A percentile compares a stretch with the other conserved stretches of the same genome.
These are phyloP conservation scores for Sweltsa coloradensis DNA, from an alignment of 1,140 invertebrate genomes.

Conservation along the genomic window DNA sequence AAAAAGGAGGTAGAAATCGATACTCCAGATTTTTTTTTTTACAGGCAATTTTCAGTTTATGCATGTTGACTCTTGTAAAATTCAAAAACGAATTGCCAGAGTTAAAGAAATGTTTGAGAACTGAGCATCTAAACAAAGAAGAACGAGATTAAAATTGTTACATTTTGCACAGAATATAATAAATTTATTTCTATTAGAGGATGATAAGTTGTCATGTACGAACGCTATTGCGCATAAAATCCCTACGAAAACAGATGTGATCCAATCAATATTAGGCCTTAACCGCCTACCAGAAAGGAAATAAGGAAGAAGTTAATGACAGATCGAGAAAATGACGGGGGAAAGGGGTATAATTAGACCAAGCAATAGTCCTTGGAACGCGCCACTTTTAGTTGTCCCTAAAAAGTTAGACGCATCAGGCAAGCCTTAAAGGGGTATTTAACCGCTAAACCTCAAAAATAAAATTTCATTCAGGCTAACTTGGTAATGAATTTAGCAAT, in stretches of 20 bases:
- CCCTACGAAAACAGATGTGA: slow-evolving; percentile 13
- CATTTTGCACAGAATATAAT: neutral
- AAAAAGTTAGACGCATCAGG: slow-evolving; percentile 23
- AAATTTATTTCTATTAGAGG: neutral
- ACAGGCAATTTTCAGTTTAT: neutral
- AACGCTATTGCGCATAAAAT: slow-evolving; percentile 21
- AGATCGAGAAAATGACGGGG: slow-evolving; percentile 29
- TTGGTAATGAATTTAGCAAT: too few relatives aligned
- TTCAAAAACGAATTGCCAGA: neutral
- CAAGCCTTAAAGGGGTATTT: too few relatives aligned
- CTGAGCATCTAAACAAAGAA: neutral
- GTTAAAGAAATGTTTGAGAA: neutral
- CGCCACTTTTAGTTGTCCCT: slow-evolving; percentile 10
- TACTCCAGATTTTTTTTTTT: neutral
- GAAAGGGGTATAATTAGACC: slow-evolving; percentile 28
- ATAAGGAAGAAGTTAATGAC: slow-evolving; percentile 26
- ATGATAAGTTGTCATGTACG: slow-evolving; percentile 10
- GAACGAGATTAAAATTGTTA: neutral
- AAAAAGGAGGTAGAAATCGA: neutral
- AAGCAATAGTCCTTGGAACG: slow-evolving; percentile 15
- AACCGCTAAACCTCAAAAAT: too few relatives aligned
- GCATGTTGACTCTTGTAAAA: neutral
- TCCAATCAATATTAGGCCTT: slow-evolving; percentile 20
- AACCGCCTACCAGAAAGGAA: slow-evolving; percentile 27
- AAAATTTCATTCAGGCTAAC: too few relatives aligned